Evolutionary conservation across 2,888 invertebrate genomes (phyloP), one percentile per base, ranked within the genome.

Genomic region (Formica aserva): DNA sequence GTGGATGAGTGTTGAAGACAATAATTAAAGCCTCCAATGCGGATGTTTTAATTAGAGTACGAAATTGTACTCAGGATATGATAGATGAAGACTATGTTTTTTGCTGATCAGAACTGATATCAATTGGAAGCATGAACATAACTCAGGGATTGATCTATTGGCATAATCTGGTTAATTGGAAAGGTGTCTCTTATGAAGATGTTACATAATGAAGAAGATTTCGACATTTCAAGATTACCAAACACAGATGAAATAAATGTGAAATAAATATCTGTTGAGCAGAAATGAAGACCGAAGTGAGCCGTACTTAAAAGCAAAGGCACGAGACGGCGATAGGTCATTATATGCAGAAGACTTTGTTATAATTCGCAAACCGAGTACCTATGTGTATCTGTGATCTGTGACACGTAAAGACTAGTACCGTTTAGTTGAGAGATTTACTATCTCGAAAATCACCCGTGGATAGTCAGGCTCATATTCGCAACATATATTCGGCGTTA

Each of bases 371-470:
- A 85, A 91, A 93, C 90, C 90, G 88, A 91, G 93, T 94, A 94
- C 93, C 93, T 94, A 93, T 93, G 91, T 93, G 92, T 92, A 90
- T 91, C 94, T 94, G 93, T 94, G 93, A 94, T 94, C 85, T 86
- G 88, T 89, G 87, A 90, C 90, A 86, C 84, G 84, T 88, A 35
- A 78, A 71, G 69, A 45, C 35, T 62, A 78, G 35, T 78, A 60
- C 26, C 32, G 45, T 78, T 45, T n/a, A 69, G 18, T 78, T 32
- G 71, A 60, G 60, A 69, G 32, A 22, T 32, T 57, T 45, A 32
- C 71, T 26, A 41, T 69, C 35, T 62, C 52, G 41, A 55, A 52
- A 66, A n/a, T 62, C 45, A 41, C 13, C 60, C 22, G n/a, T 55
- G 55, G 11, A 3, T 8, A 57, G 11, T 41, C 38, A 11, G 29